Conservation (phyloP, 1,140 invertebrate genomes). For the Penaeus indicus region DNA sequence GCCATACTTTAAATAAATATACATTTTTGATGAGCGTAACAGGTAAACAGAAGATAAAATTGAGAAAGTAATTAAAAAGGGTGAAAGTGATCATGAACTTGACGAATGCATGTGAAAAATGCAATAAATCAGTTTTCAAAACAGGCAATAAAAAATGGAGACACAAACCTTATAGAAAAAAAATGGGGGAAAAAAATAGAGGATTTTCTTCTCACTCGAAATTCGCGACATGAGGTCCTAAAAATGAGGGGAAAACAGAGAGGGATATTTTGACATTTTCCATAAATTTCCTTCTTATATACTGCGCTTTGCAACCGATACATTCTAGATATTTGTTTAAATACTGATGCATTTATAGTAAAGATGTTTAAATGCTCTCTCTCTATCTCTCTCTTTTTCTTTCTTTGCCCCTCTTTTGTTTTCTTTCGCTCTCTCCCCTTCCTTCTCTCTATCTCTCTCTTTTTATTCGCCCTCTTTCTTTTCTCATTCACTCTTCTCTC, state of each 20-base stretch:
- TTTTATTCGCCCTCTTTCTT: too few species aligned
- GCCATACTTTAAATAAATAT: too few species aligned
- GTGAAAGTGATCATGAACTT: too few species aligned
- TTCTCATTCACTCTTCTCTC: conserved; percentile 1
- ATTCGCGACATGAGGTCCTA: not conserved
- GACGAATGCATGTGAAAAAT: too few species aligned
- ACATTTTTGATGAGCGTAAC: too few species aligned
- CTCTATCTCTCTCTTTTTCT: not conserved
- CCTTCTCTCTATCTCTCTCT: not conserved
- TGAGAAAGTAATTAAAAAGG: too few species aligned
- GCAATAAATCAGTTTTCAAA: too few species aligned
- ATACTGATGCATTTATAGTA: not conserved
- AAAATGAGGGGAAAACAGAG: not conserved
- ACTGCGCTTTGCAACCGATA: not conserved
- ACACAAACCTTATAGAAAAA: not conserved
- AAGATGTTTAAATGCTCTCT: not conserved
- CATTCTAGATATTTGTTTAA: not conserved
- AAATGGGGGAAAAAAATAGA: not conserved
- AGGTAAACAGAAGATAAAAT: too few species aligned
- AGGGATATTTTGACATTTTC: too few species aligned
- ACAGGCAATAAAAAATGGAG: too few species aligned
- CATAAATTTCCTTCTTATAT: too few species aligned
- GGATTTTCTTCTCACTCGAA: not conserved
- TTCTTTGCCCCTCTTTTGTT: not conserved
- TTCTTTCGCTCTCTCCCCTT: not conserved